Conservation (phyloP, 1,140 invertebrate species). For the Pollicipes pollicipes region DNA sequence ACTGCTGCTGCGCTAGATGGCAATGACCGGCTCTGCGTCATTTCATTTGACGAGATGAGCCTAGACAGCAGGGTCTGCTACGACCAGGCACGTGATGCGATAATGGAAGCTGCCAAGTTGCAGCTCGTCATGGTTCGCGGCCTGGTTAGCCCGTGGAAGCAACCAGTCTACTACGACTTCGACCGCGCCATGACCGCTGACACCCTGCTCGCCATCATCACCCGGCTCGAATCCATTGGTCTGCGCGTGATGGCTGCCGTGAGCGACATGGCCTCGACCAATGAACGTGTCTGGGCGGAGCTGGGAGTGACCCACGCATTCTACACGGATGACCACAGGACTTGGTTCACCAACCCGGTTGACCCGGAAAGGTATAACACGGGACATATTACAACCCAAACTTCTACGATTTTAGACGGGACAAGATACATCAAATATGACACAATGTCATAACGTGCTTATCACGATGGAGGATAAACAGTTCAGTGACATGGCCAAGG, state of each 20-base stretch:
- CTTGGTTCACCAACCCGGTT: neutral
- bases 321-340: neutral
- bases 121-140: neutral
- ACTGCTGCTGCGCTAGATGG: neutral
- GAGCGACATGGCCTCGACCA: neutral
- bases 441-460: no score
- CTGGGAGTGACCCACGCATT: neutral
- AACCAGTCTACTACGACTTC: neutral
- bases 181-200: neutral
- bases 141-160: neutral
- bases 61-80: neutral
- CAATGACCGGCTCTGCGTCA: neutral
- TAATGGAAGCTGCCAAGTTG: neutral
- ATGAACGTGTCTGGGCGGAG: neutral
- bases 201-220: neutral
- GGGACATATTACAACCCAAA: no score
- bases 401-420: no score
- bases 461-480: no score
- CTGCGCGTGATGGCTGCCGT: neutral
- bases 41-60: neutral
- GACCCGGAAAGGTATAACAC: slow-evolving; percentile 10
- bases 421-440: no score
- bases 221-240: neutral
- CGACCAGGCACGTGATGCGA: neutral
- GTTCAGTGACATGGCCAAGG: no score